phyloP scores from a whole-genome alignment of 2,888 invertebrate species.

The Pyrrhia umbra region DNA sequence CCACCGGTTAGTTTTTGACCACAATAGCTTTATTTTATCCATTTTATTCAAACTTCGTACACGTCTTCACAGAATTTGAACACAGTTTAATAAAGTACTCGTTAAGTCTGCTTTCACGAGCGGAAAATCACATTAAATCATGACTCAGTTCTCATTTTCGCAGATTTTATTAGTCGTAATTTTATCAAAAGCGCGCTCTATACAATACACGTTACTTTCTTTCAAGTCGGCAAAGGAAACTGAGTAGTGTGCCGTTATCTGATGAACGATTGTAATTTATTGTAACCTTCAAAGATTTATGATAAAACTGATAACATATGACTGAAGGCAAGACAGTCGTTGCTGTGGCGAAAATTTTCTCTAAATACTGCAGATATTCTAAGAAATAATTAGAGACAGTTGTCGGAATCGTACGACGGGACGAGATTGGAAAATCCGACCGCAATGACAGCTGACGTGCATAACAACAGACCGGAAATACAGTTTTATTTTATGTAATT shows the following conservation, averaged over 20 bases:
- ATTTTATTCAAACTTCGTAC: slow-evolving; percentile 52
- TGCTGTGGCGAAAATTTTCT: no score
- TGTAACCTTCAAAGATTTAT: neutral
- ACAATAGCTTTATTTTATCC: slow-evolving; percentile 73
- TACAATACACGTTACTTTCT: neutral
- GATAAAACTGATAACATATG: neutral
- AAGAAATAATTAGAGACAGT: neutral
- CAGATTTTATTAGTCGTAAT: slow-evolving; percentile 6
- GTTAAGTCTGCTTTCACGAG: slow-evolving; percentile 7
- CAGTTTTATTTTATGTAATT: no score
- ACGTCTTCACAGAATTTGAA: slow-evolving; percentile 7
- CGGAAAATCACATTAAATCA: slow-evolving; percentile 21
- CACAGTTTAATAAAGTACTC: neutral
- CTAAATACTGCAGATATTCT: no score
- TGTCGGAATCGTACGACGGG: neutral
- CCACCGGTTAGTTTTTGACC: slow-evolving; percentile 85
- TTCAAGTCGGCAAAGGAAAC: neutral
- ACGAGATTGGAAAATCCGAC: slow-evolving; percentile 6
- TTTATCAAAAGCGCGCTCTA: slow-evolving; percentile 7
- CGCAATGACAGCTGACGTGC: neutral
- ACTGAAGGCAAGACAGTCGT: neutral
- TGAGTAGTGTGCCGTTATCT: slow-evolving; percentile 11
- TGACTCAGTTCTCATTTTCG: slow-evolving; percentile 42
- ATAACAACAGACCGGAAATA: slow-evolving; percentile 26
- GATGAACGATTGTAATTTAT: neutral